Conservation (phyloP, 2,113 vertebrate genomes). For the Morone saxatilis region DNA sequence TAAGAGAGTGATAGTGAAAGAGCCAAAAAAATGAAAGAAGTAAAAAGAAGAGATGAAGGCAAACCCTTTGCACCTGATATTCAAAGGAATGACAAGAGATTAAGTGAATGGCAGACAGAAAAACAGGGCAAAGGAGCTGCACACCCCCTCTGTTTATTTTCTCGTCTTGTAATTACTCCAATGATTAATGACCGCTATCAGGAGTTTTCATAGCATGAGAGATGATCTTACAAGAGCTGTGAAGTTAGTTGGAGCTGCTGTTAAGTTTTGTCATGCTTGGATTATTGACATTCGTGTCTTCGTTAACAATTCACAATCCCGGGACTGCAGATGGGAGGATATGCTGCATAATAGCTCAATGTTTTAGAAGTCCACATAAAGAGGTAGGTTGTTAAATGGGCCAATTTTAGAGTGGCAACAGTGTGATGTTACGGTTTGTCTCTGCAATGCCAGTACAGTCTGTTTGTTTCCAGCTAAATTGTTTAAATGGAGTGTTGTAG, state of each 20-base stretch:
- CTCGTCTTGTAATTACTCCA: slow-evolving; percentile 57
- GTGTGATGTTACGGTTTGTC: slow-evolving; percentile 10
- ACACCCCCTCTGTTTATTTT: slow-evolving; percentile 55
- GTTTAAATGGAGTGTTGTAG: slow-evolving; percentile 7
- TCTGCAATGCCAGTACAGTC: slow-evolving; percentile 19
- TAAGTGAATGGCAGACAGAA: slow-evolving; percentile 28
- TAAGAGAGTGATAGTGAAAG: slow-evolving; percentile 13
- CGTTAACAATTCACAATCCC: slow-evolving; percentile 8
- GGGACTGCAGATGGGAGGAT: slow-evolving; percentile 17
- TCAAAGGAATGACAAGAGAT: slow-evolving; percentile 31
- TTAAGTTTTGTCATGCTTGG: slow-evolving; percentile 43
- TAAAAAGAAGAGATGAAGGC: not conserved
- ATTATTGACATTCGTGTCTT: slow-evolving; percentile 51
- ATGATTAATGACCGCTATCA: slow-evolving; percentile 68
- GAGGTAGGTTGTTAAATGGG: slow-evolving; percentile 24
- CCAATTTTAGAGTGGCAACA: slow-evolving; percentile 27
- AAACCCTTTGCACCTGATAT: slow-evolving; percentile 13
- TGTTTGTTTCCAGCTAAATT: slow-evolving; percentile 43
- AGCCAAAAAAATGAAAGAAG: not conserved
- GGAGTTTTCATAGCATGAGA: slow-evolving; percentile 43
- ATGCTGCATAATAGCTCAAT: slow-evolving; percentile 6
- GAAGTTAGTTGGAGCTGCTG: slow-evolving; percentile 46
- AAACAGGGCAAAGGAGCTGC: slow-evolving; percentile 11
- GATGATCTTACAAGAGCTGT: slow-evolving; percentile 43
- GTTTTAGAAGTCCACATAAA: slow-evolving; percentile 18